phyloP scores from a whole-genome alignment of 1,140 invertebrate species.

The Dendroctonus valens region DNA sequence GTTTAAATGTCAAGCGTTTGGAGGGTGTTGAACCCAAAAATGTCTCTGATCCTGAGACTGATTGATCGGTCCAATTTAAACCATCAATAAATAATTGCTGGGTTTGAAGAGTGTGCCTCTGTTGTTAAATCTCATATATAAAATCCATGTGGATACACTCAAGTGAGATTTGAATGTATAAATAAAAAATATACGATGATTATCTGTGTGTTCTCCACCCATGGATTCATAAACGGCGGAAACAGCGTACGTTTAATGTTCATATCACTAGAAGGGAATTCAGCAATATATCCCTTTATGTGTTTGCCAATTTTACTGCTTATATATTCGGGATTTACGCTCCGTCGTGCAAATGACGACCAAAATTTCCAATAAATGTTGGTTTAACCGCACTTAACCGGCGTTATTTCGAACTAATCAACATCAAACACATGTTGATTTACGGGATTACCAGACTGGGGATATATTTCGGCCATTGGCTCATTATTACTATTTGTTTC shows the following conservation, averaged over 20 bases:
- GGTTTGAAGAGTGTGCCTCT: no score
- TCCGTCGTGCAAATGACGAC: conserved; percentile 26
- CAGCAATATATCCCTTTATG: conserved; percentile 19
- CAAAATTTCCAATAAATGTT: conserved; percentile 27
- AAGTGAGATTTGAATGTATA: no score
- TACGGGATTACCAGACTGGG: conserved; percentile 12
- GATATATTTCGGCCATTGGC: no score
- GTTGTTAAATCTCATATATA: no score
- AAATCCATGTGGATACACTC: no score
- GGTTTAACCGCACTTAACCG: conserved; percentile 27
- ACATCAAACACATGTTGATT: conserved; percentile 29
- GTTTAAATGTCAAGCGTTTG: no score
- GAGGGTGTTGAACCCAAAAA: no score
- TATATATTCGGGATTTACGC: conserved; percentile 25
- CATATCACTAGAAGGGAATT: conserved; percentile 22
- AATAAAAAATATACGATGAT: no score
- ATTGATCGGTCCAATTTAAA: no score
- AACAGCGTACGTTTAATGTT: conserved; percentile 17
- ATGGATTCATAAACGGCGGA: conserved; percentile 14
- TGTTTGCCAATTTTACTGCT: conserved; percentile 30
- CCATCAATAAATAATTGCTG: no score
- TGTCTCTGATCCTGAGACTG: no score
- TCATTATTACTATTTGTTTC: no score
- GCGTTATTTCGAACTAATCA: conserved; percentile 29
- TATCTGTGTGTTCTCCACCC: conserved; percentile 3